A percentile compares a stretch with the other conserved stretches of the same genome.
phyloP scores from a whole-genome alignment of 1,140 invertebrate genomes.

The Drosophila funebris region DNA sequence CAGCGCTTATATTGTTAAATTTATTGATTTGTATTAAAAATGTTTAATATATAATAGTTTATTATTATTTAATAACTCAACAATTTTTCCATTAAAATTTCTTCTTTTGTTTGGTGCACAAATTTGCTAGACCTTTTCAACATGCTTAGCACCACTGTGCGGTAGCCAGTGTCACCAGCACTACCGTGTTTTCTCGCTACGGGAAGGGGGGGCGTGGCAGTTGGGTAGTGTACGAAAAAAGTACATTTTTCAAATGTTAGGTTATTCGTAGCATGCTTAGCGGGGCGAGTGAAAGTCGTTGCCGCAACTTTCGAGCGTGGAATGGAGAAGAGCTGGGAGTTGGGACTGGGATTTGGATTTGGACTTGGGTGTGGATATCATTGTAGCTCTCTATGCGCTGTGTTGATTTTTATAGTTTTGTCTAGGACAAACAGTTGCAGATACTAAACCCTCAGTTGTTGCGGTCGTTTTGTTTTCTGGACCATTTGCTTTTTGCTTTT shows the following conservation, averaged over 20 bases:
- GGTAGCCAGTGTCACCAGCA: neutral
- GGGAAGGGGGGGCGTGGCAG: neutral
- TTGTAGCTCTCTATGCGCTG: conserved; percentile 44
- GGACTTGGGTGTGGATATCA: conserved; percentile 30
- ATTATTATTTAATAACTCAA: no score
- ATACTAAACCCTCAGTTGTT: conserved; percentile 47
- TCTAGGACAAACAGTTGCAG: conserved; percentile 46
- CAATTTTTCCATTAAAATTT: no score
- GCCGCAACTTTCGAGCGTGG: conserved; percentile 20
- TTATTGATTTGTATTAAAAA: no score
- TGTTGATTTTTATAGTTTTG: conserved; percentile 76
- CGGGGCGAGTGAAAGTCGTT: conserved; percentile 63
- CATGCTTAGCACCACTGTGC: conserved; percentile 19
- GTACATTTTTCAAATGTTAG: conserved; percentile 82
- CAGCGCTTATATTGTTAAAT: no score
- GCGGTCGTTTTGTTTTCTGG: conserved; percentile 82
- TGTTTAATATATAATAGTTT: no score
- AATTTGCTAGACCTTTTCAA: neutral
- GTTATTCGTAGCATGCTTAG: conserved; percentile 65
- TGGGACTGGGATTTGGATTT: neutral
- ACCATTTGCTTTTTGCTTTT: conserved; percentile 72
- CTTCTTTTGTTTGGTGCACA: no score
- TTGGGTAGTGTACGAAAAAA: conserved; percentile 63
- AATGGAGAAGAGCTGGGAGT: neutral
- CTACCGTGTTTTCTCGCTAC: neutral